Base-by-base conservation (phyloP, 2,113 vertebrate species). In the Scolopax mira region DNA sequence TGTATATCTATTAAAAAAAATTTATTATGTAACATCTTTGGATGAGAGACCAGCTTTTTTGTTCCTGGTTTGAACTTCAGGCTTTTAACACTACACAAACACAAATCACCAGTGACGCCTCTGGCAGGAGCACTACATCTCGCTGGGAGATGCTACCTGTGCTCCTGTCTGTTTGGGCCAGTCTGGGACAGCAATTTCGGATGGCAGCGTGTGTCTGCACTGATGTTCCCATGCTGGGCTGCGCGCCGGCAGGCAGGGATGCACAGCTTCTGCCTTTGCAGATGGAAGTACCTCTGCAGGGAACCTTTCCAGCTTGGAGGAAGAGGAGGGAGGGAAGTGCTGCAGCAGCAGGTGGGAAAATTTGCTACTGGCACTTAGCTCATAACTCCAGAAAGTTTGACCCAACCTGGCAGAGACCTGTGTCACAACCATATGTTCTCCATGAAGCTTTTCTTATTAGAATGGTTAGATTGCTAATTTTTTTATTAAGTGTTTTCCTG, bases 81-180 rank as follows among this genome's bases (percentile, higher is more conserved):
- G 75, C 82, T 94, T 94, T 95, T 94, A 66, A 39, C 70, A 23
- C 55, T 3, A 0, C 58, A 49, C 19, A 46, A 62, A 42, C 52
- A 85, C 72, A 79, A 67, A 74, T 79, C 60, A 62, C 13, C 39
- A 2, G 46, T 37, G 88, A 78, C 0, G 1, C 1, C 54, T 80
- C 55, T 65, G 85, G 18, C 93, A 88, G 91, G 51, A 90, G 64
- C 23, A 3, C 42, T 73, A 0, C 27, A 2, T 61, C 61, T 81
- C 7, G 14, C 3, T 18, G 80, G 27, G n/a, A 11, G 6, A 5
- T 6, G 15, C 69, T 44, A 21, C 39, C 18, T 1, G 0, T 33
- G 58, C 39, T 83, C 66, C 24, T 39, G 21, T 55, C 65, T 21
- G 10, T 23, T 27, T 67, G 70, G 33, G 22, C 52, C 65, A 51